Evolutionary conservation across 23 tunicate genomes (phyloP).

Genomic region (Ascidia mentula): DNA sequence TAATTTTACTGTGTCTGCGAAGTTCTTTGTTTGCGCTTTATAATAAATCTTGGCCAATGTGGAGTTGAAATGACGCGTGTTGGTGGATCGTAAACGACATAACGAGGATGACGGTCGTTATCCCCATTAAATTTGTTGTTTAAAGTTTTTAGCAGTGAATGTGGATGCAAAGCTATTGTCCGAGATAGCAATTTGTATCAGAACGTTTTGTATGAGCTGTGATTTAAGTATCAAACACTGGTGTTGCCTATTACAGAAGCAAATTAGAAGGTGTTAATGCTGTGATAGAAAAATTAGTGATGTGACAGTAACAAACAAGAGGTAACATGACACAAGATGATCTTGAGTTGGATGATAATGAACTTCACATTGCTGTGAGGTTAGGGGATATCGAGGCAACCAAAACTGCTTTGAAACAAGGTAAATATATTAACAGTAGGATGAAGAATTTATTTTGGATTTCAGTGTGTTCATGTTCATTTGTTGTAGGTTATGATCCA

Average conservation of each 20-base stretch:
- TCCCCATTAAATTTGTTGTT: no score
- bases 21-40: neutral
- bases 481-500: slow-evolving; percentile 55
- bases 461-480: neutral
- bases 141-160: no score
- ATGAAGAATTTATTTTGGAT: neutral
- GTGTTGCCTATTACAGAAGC: neutral
- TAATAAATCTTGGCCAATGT: neutral
- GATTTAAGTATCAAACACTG: neutral
- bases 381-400: slow-evolving; percentile 54
- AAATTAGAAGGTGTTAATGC: neutral
- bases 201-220: neutral
- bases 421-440: neutral
- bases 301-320: neutral
- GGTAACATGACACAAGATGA: slow-evolving; percentile 5
- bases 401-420: slow-evolving; percentile 40
- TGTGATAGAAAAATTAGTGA: neutral
- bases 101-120: neutral
- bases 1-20: neutral
- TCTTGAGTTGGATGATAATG: slow-evolving; percentile 26
- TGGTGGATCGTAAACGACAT: neutral
- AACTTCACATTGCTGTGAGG: slow-evolving; percentile 60
- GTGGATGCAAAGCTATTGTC: no score
- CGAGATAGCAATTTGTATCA: neutral
- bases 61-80: neutral